Base-by-base conservation (phyloP, 2,888 invertebrate species). In the Lasioglossum lativentre region DNA sequence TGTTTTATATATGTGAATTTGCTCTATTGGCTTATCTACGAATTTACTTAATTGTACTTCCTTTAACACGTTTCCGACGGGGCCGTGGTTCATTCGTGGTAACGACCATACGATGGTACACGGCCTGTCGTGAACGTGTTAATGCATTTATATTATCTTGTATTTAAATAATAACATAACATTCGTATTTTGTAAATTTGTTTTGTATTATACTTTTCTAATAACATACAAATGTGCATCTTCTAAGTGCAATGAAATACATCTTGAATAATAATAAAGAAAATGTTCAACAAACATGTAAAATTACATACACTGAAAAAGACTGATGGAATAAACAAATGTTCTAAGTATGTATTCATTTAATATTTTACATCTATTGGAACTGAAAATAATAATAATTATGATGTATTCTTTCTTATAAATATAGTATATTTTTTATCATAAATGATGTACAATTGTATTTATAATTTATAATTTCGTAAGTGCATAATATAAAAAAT, bases 341-440 rank as follows among this genome's bases (percentile, higher is more conserved):
- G 8, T 34, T 82, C 45, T 47, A 66, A 84, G 70, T 75, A 27
- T 78, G 70, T 75, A 27, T 78, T 79, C 23, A 81, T 70, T 84
- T 81, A 66, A 74, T 10, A 66, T 47, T 23, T 52, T 80, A 70
- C 68, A 56, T 59, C 71, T 66, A 72, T 42, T 5, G 30, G 66
- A n/a, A 30, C 76, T 74, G 34, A 75, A n/a, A 68, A 40, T 23
- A 56, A 72, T 63, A n/a, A 72, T 63, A 75, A 70, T 38, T 75
- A 47, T 63, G 56, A 75, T 85, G 27, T 81, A 76, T 47, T 59
- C 5, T 75, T 80, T 59, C 6, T 34, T 68, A 86, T 78, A 78
- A 75, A 82, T 85, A 74, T 81, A 82, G 19, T 77, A 75, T 86
- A 84, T 83, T 88, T 87, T 87, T 59, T 86, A 84, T 88, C 40